phyloP scores from a whole-genome alignment of 2,888 invertebrate species.

The Tachina lurida region DNA sequence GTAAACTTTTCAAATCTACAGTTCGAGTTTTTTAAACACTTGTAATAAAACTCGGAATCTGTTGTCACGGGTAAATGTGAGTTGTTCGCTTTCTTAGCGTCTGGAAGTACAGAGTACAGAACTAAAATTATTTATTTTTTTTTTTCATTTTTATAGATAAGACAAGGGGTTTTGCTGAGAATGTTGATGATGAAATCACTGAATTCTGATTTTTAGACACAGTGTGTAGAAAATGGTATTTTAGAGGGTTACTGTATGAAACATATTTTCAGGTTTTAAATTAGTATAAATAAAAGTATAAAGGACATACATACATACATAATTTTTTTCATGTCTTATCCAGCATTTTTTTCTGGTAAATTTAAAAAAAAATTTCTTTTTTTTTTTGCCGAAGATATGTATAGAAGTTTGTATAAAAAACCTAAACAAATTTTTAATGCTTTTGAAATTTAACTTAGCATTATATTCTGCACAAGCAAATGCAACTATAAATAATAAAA shows the following conservation, averaged over 20 bases:
- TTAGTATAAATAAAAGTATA: too few relatives aligned
- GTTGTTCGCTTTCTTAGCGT: background rate
- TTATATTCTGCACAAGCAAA: too few relatives aligned
- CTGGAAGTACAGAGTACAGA: background rate
- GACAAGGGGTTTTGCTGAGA: background rate
- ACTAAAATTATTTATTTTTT: constrained; percentile 10
- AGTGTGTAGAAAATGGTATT: constrained; percentile 1
- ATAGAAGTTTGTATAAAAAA: too few relatives aligned
- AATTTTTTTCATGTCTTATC: too few relatives aligned
- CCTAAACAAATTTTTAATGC: too few relatives aligned
- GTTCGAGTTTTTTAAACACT: background rate
- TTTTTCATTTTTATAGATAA: constrained; percentile 56
- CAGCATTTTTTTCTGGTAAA: too few relatives aligned
- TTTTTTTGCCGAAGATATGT: too few relatives aligned
- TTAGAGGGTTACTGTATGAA: background rate
- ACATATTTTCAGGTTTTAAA: too few relatives aligned
- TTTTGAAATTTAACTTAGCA: too few relatives aligned
- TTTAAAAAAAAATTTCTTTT: too few relatives aligned
- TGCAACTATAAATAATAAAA: too few relatives aligned
- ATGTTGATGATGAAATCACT: constrained; percentile 51
- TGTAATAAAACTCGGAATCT: background rate
- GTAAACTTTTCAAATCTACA: constrained; percentile 59
- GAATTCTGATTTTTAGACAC: constrained; percentile 18
- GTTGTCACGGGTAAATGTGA: constrained; percentile 39
- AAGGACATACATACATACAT: too few relatives aligned